Conservation (phyloP, 2,888 invertebrate genomes). For the Boloria selene region DNA sequence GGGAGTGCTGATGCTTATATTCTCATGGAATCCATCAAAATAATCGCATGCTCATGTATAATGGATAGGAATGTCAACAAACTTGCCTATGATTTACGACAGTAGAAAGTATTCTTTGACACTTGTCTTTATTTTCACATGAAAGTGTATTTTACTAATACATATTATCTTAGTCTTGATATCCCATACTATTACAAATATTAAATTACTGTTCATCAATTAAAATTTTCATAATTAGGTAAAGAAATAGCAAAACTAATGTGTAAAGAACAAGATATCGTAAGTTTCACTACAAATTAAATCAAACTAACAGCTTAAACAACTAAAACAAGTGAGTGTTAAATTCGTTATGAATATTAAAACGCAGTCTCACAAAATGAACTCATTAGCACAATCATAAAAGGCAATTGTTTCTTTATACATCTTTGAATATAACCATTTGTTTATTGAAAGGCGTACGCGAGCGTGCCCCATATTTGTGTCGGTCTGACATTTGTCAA, state of each 20-base stretch:
- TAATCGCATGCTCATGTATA: conserved; percentile 76
- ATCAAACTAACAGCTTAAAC: conserved; percentile 29
- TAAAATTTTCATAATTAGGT: too few species aligned
- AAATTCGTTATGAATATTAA: conserved; percentile 54
- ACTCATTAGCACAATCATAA: conserved; percentile 68
- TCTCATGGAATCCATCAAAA: conserved; percentile 79
- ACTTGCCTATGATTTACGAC: conserved; percentile 64
- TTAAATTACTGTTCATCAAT: background rate
- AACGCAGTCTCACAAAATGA: conserved; percentile 47
- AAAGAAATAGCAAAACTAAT: too few species aligned
- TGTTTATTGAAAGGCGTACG: conserved; percentile 64
- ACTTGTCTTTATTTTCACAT: conserved; percentile 20
- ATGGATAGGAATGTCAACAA: conserved; percentile 74
- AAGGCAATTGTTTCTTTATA: conserved; percentile 70
- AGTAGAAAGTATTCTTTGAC: conserved; percentile 46
- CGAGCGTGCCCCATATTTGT: conserved; percentile 61
- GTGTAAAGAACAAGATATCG: background rate
- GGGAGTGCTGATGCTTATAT: conserved; percentile 77
- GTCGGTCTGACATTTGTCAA: conserved; percentile 58
- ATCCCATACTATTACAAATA: background rate
- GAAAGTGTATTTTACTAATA: too few species aligned
- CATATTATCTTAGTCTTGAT: too few species aligned
- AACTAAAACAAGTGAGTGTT: conserved; percentile 37
- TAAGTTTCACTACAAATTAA: conserved; percentile 11
- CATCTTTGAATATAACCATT: conserved; percentile 48